Base-by-base conservation (phyloP, 2,797 vertebrate species). In the Cuniculus paca region DNA sequence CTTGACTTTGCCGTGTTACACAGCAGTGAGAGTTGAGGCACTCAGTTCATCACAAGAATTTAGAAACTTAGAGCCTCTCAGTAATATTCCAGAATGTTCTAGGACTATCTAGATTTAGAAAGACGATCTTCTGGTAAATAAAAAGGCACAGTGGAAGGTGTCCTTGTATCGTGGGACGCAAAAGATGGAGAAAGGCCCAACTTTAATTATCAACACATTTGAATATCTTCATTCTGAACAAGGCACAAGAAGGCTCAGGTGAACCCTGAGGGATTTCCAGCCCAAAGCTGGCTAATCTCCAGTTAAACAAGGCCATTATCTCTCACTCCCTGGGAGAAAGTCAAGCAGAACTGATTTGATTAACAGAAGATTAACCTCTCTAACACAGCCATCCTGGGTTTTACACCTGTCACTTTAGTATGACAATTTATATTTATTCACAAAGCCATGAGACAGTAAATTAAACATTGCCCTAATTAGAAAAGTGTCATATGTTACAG, bases 281-380 rank as follows among this genome's bases (percentile, higher is more conserved):
- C 96, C 97, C 98, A 98, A 98, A 98, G 97, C 98, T 99, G 98
- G 98, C 98, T 99, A 98, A 99, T 99, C 98, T 99, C 98, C 98
- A 98, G 99, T 98, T 98, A 99, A 99, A 99, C 98, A 98, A 98
- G 97, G 97, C 98, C 98, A 99, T 99, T 99, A 99, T 99, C 99
- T 98, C 98, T 98, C 97, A 95, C 98, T 98, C 98, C 98, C 98
- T 4, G 56, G 98, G 98, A 99, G 99, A 99, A 98, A 99, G 98
- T 98, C 98, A 98, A 99, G 98, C 98, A 99, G 99, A 99, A 99
- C 98, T 98, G 98, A 99, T 99, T 98, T 99, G 99, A 99, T 99
- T 99, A 99, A 99, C 98, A 99, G 98, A 98, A 98, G 99, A 99
- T 99, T 99, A 99, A 98, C 99, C 98, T 99, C 98, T 98, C 98